phyloP scores from a whole-genome alignment of 2,113 vertebrate species.

The Hyla sarda region DNA sequence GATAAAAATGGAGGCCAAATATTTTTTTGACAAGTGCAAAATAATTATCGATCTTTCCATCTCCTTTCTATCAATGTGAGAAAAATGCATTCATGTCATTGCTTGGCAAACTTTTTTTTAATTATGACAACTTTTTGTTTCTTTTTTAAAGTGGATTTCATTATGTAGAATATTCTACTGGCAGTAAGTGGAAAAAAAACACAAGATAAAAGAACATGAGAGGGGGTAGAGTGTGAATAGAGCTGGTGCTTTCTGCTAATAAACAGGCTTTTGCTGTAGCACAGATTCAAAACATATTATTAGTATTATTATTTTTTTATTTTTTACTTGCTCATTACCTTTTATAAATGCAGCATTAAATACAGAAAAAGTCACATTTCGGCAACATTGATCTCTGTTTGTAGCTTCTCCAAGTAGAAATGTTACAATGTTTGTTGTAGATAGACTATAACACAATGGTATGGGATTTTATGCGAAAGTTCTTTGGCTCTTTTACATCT shows the following conservation, averaged over 20 bases:
- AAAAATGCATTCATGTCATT: background rate
- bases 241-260: background rate
- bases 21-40: background rate
- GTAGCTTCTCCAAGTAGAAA: background rate
- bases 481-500: constrained; percentile 46
- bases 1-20: background rate
- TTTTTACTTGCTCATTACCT: background rate
- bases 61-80: background rate
- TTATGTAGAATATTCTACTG: background rate
- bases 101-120: constrained; percentile 7
- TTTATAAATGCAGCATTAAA: constrained; percentile 22
- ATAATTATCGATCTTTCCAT: background rate
- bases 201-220: constrained; percentile 1
- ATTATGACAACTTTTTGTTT: background rate
- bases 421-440: background rate
- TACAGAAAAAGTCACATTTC: background rate
- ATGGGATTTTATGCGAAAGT: background rate
- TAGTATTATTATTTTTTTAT: background rate
- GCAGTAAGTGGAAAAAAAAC: constrained; percentile 11
- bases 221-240: background rate
- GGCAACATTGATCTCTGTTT: background rate
- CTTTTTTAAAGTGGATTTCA: constrained; percentile 17
- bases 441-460: constrained; percentile 26
- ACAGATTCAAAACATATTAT: background rate
- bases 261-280: background rate